phyloP scores from a whole-genome alignment of 2,888 invertebrate genomes.

The Platycheirus albimanus region DNA sequence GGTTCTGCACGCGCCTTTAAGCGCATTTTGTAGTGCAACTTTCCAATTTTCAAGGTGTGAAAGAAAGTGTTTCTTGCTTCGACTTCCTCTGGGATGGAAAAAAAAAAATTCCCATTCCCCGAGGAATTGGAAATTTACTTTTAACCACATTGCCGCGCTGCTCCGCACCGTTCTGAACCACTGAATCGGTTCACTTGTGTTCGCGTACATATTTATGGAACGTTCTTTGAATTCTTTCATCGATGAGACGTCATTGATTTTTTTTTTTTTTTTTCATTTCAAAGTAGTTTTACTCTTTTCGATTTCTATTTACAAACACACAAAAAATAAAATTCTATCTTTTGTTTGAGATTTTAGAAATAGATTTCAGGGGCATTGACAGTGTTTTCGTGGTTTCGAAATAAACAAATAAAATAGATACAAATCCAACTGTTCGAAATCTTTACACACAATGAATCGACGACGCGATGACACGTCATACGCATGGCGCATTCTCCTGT shows the following conservation, averaged over 20 bases:
- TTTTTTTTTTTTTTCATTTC: slow-evolving; percentile 16
- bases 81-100: slow-evolving; percentile 11
- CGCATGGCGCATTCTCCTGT: neutral
- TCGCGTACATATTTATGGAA: slow-evolving; percentile 33
- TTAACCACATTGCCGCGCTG: neutral
- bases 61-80: slow-evolving; percentile 21
- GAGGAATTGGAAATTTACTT: neutral
- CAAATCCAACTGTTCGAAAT: slow-evolving; percentile 41
- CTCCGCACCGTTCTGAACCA: no score
- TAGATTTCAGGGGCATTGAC: slow-evolving; percentile 70
- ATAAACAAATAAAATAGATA: slow-evolving; percentile 12
- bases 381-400: slow-evolving; percentile 28
- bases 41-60: slow-evolving; percentile 67
- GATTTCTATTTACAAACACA: slow-evolving; percentile 25
- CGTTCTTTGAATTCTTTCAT: slow-evolving; percentile 48
- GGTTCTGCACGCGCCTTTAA: slow-evolving; percentile 7
- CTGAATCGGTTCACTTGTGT: slow-evolving; percentile 29
- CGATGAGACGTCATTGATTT: slow-evolving; percentile 59
- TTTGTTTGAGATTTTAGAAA: slow-evolving; percentile 51
- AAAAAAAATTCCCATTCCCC: slow-evolving; percentile 2
- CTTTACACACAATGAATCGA: slow-evolving; percentile 62
- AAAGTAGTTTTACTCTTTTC: slow-evolving; percentile 12
- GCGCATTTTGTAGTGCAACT: slow-evolving; percentile 17
- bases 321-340: slow-evolving; percentile 5
- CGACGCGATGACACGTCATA: slow-evolving; percentile 4